A percentile compares a stretch with the other conserved stretches of the same genome.
These are phyloP conservation scores for Lamellibrachia columna DNA, from an alignment of 2,888 invertebrate species.

Conservation along the genomic window DNA sequence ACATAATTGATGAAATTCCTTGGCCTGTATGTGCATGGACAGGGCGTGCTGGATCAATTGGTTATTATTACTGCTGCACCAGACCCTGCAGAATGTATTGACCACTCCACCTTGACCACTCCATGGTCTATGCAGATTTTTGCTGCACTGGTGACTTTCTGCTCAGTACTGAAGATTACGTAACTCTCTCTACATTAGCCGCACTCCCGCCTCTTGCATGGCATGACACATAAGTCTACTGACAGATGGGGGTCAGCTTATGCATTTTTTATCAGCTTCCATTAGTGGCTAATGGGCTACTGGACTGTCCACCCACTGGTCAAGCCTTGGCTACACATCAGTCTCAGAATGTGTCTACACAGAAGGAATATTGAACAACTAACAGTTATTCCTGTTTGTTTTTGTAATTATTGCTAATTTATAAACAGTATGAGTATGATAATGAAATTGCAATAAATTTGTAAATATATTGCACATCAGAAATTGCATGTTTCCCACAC, in stretches of 20 bases:
- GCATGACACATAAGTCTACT: background rate
- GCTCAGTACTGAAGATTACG: background rate
- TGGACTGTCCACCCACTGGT: background rate
- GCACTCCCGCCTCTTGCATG: background rate
- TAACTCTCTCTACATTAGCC: background rate
- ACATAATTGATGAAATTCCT: background rate
- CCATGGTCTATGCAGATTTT: background rate
- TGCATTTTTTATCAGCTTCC: conserved; percentile 16
- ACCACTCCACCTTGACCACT: background rate
- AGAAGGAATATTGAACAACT: background rate
- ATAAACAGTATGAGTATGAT: background rate
- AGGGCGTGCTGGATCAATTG: background rate
- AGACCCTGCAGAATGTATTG: background rate
- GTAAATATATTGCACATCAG: background rate
- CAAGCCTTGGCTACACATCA: background rate
- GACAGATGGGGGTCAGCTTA: background rate
- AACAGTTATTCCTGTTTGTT: background rate
- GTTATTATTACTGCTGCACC: background rate
- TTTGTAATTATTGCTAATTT: background rate
- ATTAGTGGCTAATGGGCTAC: background rate
- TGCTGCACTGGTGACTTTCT: background rate
- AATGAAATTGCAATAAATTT: background rate
- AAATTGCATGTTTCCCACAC: background rate
- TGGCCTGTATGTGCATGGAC: background rate
- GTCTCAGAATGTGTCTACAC: background rate